Evolutionary conservation across 2,113 vertebrate species (phyloP), one percentile per base, ranked within the genome.

Genomic region (Vombatus ursinus): DNA sequence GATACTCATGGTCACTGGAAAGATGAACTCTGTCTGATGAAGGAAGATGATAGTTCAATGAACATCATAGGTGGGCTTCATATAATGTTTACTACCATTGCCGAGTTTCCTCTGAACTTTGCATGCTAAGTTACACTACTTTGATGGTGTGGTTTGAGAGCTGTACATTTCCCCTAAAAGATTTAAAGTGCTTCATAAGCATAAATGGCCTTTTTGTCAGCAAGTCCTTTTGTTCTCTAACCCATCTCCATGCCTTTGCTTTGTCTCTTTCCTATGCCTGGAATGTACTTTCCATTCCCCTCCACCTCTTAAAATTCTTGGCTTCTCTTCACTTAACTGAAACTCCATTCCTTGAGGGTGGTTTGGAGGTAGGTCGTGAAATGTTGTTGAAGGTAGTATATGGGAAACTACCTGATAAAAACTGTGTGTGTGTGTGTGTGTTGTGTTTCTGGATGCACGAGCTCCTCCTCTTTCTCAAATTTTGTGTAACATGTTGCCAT

Each of bases 401-500:
- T n/a, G 37, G 61, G 37, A 77, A 77, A 77, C 14, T 77, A 77
- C 61, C 3, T 19, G 14, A n/a, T 37, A 14, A n/a, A 16, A 77
- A 77, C 11, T 37, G 0, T 68, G 28, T 68, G 31, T 68, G 28
- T 61, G 57, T 57, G 54, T 61, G 57, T 61, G 57, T 61, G 9
- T 68, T 44, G n/a, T 84, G n/a, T 84, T 44, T 84, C 23, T 22
- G 19, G 68, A 84, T 44, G 16, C 6, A n/a, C 37, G 19, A 44
- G n/a, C 16, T 84, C n/a, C 37, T 77, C 8, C 1, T 44, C 24
- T 19, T n/a, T 68, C 12, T 68, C 37, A 68, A 44, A 44, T 84
- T 54, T 37, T 47, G 25, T 47, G 4, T 6, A 19, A 0, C 0
- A 4, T 37, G 31, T 3, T 25, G 11, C 37, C 3, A 0, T n/a